Conservation (phyloP, 2,797 vertebrate species). For the Pipistrellus pipistrellus region DNA sequence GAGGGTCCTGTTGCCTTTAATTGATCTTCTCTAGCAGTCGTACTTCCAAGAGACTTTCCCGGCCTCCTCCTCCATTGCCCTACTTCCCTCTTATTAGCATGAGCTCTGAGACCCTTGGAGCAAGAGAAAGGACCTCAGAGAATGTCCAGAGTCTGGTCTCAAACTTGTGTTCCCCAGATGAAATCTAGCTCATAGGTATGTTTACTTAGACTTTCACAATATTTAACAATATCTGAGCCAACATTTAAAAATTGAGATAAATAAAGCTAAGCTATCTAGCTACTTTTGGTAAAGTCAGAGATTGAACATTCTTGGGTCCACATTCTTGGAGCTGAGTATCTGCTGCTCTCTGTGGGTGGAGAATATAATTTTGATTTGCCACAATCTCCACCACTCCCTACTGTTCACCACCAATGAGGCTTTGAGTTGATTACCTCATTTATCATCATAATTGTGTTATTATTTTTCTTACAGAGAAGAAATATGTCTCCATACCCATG, state of each 20-base stretch:
- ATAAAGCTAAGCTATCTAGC: background rate
- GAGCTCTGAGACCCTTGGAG: background rate
- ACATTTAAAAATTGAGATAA: slow-evolving; percentile 3
- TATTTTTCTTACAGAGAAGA: background rate
- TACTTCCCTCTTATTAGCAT: background rate
- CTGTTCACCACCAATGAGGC: background rate
- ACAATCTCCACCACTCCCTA: background rate
- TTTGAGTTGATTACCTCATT: background rate
- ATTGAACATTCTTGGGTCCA: background rate
- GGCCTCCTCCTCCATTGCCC: background rate
- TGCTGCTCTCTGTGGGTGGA: background rate
- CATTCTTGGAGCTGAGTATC: background rate
- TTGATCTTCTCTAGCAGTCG: background rate
- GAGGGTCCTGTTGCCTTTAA: background rate
- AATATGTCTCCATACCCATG: background rate
- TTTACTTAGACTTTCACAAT: background rate
- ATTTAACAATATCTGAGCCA: slow-evolving; percentile 23
- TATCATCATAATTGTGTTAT: background rate
- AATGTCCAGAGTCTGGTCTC: background rate
- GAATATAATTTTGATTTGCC: background rate
- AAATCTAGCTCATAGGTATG: background rate
- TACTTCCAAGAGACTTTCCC: background rate
- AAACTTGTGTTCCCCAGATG: background rate
- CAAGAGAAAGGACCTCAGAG: background rate
- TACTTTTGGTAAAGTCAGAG: background rate